Percentiles rank a stretch among this genome's conserved stretches.
Conservation (phyloP, 2,888 invertebrate genomes). For the Empis stercorea region DNA sequence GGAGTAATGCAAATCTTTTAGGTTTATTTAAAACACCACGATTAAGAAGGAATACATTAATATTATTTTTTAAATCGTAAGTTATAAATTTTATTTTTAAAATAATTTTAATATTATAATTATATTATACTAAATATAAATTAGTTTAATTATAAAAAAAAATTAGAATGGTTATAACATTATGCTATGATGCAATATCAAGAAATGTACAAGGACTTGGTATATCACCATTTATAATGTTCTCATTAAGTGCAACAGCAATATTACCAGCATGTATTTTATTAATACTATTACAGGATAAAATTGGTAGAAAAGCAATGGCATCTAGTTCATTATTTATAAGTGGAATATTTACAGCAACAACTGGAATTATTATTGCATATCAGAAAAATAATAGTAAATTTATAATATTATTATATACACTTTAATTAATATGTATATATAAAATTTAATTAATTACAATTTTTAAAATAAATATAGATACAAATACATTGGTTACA, state of each 20-base stretch:
- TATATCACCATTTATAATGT: constrained; percentile 43
- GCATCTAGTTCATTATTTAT: constrained; percentile 41
- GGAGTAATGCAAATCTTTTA: constrained; percentile 31
- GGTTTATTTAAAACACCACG: constrained; percentile 42
- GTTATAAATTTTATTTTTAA: constrained; percentile 16
- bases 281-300: constrained; percentile 31
- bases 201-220: constrained; percentile 44
- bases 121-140: no score
- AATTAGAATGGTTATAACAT: constrained; percentile 46
- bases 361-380: constrained; percentile 35
- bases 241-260: constrained; percentile 41
- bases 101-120: no score
- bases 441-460: not conserved
- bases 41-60: constrained; percentile 37
- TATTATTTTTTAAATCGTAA: constrained; percentile 47
- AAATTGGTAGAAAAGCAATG: constrained; percentile 41
- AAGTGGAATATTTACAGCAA: constrained; percentile 41
- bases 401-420: constrained; percentile 14
- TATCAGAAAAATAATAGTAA: constrained; percentile 19
- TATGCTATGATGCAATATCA: constrained; percentile 47
- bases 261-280: constrained; percentile 45
- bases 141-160: no score
- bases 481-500: constrained; percentile 27
- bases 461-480: no score
- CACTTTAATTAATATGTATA: no score